Percentiles rank a stretch among this genome's conserved stretches.
Conservation (phyloP, 1,140 invertebrate genomes). For the Lucilia cuprina region DNA sequence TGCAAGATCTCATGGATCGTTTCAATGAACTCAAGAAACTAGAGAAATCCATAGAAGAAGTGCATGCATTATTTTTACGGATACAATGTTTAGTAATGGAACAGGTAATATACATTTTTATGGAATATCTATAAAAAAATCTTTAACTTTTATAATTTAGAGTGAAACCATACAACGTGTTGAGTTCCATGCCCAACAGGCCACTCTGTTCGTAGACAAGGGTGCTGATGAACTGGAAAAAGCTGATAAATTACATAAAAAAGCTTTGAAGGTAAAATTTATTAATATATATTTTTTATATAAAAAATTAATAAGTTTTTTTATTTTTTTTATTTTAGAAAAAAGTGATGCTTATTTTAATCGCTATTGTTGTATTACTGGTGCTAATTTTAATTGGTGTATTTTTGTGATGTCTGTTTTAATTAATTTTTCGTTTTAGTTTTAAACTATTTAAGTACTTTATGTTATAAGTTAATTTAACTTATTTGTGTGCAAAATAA, state of each 20-base stretch:
- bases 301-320: background rate
- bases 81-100: conserved; percentile 58
- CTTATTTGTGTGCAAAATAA: background rate
- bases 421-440: no score
- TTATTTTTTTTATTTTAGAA: conserved; percentile 48
- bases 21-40: conserved; percentile 58
- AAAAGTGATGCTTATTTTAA: conserved; percentile 56
- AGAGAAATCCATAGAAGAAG: conserved; percentile 61
- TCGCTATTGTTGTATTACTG: conserved; percentile 50
- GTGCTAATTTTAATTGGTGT: conserved; percentile 56
- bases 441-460: background rate
- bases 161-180: conserved; percentile 59
- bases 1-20: conserved; percentile 57
- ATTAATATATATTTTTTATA: background rate
- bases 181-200: conserved; percentile 60
- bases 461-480: background rate
- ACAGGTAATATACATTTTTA: conserved; percentile 40
- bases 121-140: no score
- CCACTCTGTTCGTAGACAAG: conserved; percentile 54
- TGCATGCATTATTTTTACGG: conserved; percentile 56
- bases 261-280: conserved; percentile 53
- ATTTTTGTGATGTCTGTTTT: conserved; percentile 50
- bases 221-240: conserved; percentile 54
- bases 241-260: conserved; percentile 53
- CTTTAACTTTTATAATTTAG: conserved; percentile 26